Base-by-base conservation (phyloP, 2,113 vertebrate species). In the Perca flavescens region DNA sequence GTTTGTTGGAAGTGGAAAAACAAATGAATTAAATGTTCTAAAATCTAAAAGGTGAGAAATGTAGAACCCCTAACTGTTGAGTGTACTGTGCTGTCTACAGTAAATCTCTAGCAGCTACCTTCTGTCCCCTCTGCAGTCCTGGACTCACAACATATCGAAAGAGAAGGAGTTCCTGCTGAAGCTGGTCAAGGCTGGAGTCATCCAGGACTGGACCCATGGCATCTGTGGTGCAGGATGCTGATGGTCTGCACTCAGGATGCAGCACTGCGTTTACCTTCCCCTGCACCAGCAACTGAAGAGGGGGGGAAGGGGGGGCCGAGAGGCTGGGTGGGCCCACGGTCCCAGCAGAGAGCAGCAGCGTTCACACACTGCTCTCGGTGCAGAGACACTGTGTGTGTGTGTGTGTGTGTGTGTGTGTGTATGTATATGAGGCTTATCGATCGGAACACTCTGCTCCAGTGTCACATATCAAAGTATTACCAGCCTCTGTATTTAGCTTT, bases 81-180 rank as follows among this genome's bases (percentile, higher is more conserved):
- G 5, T 34, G 34, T 34, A 34, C 5, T 34, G 34, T 34, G 6
- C 34, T 34, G 34, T 34, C 34, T 34, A 6, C 34, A 34, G 34
- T 34, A 34, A 34, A 34, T 34, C 34, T 34, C 34, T 34, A 34
- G 34, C 31, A 34, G 31, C 31, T 34, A 34, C 0, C 31, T 34
- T 34, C 34, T 34, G 5, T 34, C 34, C 34, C 34, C 40, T 43
- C 31, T 53, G 40, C 87, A 99, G 97, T 98, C 97, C 64, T 99
- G 97, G 97, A 99, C 97, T 1, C 97, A 98, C 94, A 97, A 99
- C 79, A 99, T 99, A 88, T 94, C 94, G 62, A 94, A 96, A 87
- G 97, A 98, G 86, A 98, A 97, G 85, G 97, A 98, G 87, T 98
- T 99, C 88, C 94, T 98, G 67, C 86, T 94, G 72, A 99, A 99